Conservation (phyloP, 2,888 invertebrate genomes). For the Oxytorus armatus region DNA sequence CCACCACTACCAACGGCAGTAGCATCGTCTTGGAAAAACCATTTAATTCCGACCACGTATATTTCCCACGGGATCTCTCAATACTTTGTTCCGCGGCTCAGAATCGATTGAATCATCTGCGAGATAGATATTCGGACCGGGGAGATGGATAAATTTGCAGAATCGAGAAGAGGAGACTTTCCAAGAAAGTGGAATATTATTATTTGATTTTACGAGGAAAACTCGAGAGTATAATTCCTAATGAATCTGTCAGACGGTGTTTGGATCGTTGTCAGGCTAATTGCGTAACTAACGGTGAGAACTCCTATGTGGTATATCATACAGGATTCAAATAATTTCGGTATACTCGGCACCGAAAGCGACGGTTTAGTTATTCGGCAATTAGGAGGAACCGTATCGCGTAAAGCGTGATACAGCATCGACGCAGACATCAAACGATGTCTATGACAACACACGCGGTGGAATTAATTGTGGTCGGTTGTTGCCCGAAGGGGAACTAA, state of each 20-base stretch:
- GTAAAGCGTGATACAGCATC: conserved; percentile 55
- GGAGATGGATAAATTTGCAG: conserved; percentile 61
- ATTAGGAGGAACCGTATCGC: conserved; percentile 44
- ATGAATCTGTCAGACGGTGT: conserved; percentile 47
- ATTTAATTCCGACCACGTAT: conserved; percentile 76
- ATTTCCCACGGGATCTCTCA: conserved; percentile 76
- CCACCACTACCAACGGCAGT: conserved; percentile 16
- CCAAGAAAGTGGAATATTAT: conserved; percentile 51
- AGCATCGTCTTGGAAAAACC: conserved; percentile 70
- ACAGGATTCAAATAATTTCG: conserved; percentile 44
- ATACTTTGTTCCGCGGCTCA: conserved; percentile 71
- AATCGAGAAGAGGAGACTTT: conserved; percentile 40
- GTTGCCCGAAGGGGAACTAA: conserved; percentile 19
- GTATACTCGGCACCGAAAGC: conserved; percentile 23
- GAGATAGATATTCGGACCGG: conserved; percentile 69
- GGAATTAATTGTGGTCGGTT: conserved; percentile 51
- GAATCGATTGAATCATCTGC: conserved; percentile 76
- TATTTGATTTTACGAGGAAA: conserved; percentile 55
- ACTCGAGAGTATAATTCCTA: conserved; percentile 53
- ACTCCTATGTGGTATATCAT: neutral
- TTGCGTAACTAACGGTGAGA: conserved; percentile 35
- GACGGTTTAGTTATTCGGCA: conserved; percentile 53
- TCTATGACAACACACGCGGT: conserved; percentile 45
- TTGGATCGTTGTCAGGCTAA: conserved; percentile 55
- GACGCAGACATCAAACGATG: conserved; percentile 63